phyloP scores from a whole-genome alignment of 2,797 vertebrate species.

The Sebastes oblongus region DNA sequence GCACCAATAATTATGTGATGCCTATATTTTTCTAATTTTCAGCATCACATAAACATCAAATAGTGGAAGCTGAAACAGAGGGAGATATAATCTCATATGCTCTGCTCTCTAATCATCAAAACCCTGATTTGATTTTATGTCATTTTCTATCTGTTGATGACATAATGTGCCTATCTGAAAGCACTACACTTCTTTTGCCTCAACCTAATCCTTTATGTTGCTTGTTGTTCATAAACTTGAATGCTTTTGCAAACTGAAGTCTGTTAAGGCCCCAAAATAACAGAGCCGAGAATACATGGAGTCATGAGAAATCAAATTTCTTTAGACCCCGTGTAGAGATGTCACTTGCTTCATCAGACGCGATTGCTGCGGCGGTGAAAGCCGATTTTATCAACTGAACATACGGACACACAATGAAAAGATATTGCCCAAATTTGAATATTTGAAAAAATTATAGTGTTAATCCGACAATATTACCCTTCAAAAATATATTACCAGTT shows the following conservation, averaged over 20 bases:
- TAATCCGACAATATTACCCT: not conserved
- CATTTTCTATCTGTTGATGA: not conserved
- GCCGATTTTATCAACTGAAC: constrained; percentile 34
- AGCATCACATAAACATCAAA: not conserved
- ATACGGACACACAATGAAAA: constrained; percentile 53
- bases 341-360: too few relatives aligned
- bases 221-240: not conserved
- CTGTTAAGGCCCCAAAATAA: too few relatives aligned
- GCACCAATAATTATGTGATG: not conserved
- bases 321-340: too few relatives aligned
- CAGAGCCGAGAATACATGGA: too few relatives aligned
- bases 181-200: not conserved
- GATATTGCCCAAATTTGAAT: not conserved
- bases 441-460: not conserved
- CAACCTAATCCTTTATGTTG: not conserved
- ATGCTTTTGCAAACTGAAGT: not conserved
- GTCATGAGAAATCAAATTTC: too few relatives aligned
- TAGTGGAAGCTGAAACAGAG: not conserved
- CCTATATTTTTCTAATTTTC: not conserved
- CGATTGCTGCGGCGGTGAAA: not conserved
- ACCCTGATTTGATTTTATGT: not conserved
- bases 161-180: not conserved
- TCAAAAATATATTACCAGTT: not conserved
- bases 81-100: not conserved
- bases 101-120: not conserved